A percentile compares a stretch with the other conserved stretches of the same genome.
Conservation (phyloP, 2,797 vertebrate species). For the Kryptolebias ocellatus region DNA sequence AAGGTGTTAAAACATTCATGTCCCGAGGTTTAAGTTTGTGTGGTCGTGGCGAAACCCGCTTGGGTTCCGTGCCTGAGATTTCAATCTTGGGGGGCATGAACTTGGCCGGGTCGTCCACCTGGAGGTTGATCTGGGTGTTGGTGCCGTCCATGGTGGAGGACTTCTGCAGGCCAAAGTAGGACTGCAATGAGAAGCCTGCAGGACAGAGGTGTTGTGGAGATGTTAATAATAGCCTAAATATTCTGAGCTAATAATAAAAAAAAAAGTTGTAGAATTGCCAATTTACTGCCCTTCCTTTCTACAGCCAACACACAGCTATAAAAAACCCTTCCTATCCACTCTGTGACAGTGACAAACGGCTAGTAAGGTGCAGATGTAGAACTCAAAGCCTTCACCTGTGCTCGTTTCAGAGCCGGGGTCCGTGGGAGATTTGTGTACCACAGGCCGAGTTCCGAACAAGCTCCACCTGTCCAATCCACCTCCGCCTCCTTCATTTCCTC, state of each 20-base stretch:
- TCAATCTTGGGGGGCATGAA: slow-evolving; percentile 90
- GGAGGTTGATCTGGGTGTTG: slow-evolving; percentile 84
- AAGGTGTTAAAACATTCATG: slow-evolving; percentile 94
- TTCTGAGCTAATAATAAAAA: neutral
- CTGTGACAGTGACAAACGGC: too few species aligned
- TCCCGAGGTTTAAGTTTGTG: slow-evolving; percentile 94
- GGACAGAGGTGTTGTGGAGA: slow-evolving; percentile 23
- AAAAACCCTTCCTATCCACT: too few species aligned
- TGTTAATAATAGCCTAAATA: neutral
- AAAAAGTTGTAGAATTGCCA: neutral
- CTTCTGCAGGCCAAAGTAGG: slow-evolving; percentile 90
- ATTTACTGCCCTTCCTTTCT: too few species aligned
- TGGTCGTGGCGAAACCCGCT: slow-evolving; percentile 78
- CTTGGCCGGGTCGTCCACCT: slow-evolving; percentile 82
- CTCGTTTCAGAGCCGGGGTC: slow-evolving; percentile 80
- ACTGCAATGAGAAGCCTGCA: slow-evolving; percentile 88
- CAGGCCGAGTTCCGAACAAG: slow-evolving; percentile 79
- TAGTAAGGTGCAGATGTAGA: neutral
- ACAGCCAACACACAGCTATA: too few species aligned
- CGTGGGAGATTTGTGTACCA: slow-evolving; percentile 82
- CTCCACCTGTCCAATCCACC: slow-evolving; percentile 79
- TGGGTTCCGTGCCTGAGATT: slow-evolving; percentile 80
- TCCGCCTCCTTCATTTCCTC: slow-evolving; percentile 77
- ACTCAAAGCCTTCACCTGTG: slow-evolving; percentile 62
- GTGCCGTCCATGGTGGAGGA: slow-evolving; percentile 91